These are phyloP conservation scores for Polypedilum pembai DNA, from an alignment of 1,140 invertebrate species.

Conservation along the genomic window DNA sequence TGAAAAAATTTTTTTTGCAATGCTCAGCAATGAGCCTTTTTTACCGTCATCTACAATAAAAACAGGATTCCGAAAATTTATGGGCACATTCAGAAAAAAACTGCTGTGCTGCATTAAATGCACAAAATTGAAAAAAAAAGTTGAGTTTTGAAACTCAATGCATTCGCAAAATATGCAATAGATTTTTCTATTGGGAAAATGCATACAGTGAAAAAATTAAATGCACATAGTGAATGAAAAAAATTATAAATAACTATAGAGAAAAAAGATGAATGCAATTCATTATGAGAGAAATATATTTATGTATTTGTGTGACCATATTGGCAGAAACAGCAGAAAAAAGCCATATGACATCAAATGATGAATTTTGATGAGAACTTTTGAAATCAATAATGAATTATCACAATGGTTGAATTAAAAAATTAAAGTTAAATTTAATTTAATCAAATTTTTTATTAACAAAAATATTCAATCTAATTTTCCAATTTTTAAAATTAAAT, in stretches of 20 bases:
- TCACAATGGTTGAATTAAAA: too few species aligned
- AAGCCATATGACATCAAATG: neutral
- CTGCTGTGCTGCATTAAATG: neutral
- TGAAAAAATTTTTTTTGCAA: neutral
- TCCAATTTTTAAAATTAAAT: too few species aligned
- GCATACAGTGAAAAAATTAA: neutral
- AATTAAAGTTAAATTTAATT: too few species aligned
- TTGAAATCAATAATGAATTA: neutral
- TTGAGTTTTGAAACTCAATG: neutral
- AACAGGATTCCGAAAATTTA: constrained; percentile 12
- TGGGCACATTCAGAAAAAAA: neutral
- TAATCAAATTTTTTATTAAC: too few species aligned
- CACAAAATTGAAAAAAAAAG: neutral
- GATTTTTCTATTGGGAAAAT: neutral
- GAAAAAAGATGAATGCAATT: neutral
- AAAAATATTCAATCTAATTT: too few species aligned
- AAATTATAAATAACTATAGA: too few species aligned
- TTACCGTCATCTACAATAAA: constrained; percentile 2
- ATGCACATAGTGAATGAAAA: neutral
- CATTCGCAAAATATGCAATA: neutral
- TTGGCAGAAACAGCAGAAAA: neutral
- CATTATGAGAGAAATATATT: neutral
- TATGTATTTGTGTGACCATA: neutral
- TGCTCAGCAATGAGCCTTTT: constrained; percentile 10
- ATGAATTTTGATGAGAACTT: neutral